Evolutionary conservation across 2,888 invertebrate genomes (phyloP).

Genomic region (Tetragonisca angustula): DNA sequence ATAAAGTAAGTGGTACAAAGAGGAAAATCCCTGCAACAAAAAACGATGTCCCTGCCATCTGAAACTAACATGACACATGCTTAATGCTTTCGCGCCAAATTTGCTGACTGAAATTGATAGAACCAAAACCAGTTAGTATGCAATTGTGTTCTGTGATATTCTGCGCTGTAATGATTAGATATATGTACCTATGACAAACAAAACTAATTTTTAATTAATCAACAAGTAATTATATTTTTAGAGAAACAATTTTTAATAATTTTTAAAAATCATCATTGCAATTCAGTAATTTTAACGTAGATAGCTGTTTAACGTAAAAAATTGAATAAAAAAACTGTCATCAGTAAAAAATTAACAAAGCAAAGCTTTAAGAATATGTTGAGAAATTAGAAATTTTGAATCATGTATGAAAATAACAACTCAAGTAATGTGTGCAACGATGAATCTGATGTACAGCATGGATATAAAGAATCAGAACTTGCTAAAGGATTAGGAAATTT

Average conservation of each 20-base stretch:
- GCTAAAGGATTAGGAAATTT: background rate
- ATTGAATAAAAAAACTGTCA: background rate
- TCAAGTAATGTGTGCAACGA: background rate
- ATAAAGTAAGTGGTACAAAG: background rate
- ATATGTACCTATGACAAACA: background rate
- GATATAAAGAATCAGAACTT: background rate
- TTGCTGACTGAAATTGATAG: background rate
- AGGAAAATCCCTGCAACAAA: background rate
- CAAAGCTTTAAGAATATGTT: background rate
- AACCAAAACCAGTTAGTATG: background rate
- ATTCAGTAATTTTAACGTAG: background rate
- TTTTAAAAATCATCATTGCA: background rate
- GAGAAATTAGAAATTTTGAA: background rate
- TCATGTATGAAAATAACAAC: slow-evolving; percentile 7
- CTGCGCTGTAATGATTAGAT: background rate
- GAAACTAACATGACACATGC: background rate
- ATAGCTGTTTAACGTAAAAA: background rate
- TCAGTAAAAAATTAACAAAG: background rate
- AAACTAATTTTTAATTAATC: background rate
- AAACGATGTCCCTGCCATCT: slow-evolving; percentile 2
- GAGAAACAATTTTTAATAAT: background rate
- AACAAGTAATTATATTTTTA: background rate
- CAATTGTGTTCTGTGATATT: background rate
- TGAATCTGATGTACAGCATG: background rate
- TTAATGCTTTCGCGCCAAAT: slow-evolving; percentile 36